These are phyloP conservation scores for Lacanobia oleracea DNA, from an alignment of 2,888 invertebrate species.

Conservation along the genomic window DNA sequence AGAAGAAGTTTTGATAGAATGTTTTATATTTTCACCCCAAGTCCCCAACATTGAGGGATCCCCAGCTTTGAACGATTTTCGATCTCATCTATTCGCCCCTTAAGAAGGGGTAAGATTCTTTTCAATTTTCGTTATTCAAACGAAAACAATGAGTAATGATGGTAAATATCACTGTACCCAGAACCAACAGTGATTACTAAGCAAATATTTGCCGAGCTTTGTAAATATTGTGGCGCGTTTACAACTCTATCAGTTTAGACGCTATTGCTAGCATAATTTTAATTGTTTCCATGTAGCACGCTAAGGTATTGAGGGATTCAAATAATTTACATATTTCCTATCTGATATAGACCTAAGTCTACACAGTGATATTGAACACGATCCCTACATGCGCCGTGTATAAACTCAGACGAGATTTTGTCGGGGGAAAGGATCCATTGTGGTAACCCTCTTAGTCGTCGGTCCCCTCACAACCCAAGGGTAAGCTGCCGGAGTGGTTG, in stretches of 20 bases:
- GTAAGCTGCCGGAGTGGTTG: conserved; percentile 77
- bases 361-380: conserved; percentile 47
- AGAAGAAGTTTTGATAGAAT: conserved; percentile 63
- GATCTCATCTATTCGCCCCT: conserved; percentile 71
- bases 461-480: conserved; percentile 79
- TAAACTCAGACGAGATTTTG: conserved; percentile 78
- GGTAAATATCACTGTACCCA: conserved; percentile 27
- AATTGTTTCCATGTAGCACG: conserved; percentile 1
- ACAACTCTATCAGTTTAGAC: conserved; percentile 32
- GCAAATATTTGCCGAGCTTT: conserved; percentile 44
- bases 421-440: conserved; percentile 85
- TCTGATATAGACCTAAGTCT: conserved; percentile 33
- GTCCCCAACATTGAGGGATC: conserved; percentile 64
- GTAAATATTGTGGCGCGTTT: conserved; percentile 41
- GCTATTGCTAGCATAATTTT: conserved; percentile 9
- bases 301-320: background rate
- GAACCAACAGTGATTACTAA: conserved; percentile 29
- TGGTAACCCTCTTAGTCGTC: conserved; percentile 86
- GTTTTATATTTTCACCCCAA: conserved; percentile 71
- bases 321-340: conserved; percentile 20
- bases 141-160: conserved; percentile 48
- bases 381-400: conserved; percentile 43
- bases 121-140: conserved; percentile 70
- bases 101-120: conserved; percentile 65
- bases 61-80: conserved; percentile 75